Conservation (phyloP, 2,888 invertebrate genomes). For the Drosophila flavopinicola region DNA sequence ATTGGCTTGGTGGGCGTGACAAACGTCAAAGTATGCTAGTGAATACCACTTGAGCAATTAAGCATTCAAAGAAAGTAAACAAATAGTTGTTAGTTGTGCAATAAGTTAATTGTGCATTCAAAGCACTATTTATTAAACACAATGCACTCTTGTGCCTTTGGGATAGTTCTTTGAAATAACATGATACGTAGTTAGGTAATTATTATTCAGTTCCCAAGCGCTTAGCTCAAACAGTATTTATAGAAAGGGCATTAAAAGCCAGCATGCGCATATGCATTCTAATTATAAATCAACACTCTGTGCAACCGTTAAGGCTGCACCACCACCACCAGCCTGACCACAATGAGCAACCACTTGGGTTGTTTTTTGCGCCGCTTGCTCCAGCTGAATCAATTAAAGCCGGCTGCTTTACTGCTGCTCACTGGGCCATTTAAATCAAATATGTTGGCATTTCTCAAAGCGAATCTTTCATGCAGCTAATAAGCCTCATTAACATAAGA, state of each 20-base stretch:
- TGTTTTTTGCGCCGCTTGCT: slow-evolving; percentile 10
- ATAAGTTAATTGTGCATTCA: slow-evolving; percentile 5
- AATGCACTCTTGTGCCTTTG: neutral
- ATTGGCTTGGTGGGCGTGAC: neutral
- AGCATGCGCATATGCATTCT: slow-evolving; percentile 28
- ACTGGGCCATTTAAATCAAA: slow-evolving; percentile 69
- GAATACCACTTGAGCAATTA: slow-evolving; percentile 9
- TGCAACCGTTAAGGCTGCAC: slow-evolving; percentile 35
- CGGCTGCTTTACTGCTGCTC: slow-evolving; percentile 67
- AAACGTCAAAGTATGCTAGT: neutral
- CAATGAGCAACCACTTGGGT: slow-evolving; percentile 15
- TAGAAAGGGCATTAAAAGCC: slow-evolving; percentile 30
- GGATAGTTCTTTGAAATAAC: neutral
- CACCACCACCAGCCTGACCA: slow-evolving; percentile 17
- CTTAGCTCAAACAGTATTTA: slow-evolving; percentile 7
- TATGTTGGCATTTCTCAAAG: slow-evolving; percentile 44
- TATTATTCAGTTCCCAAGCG: slow-evolving; percentile 12
- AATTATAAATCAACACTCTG: slow-evolving; percentile 40
- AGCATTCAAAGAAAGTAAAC: slow-evolving; percentile 15
- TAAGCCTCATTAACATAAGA: slow-evolving; percentile 60
- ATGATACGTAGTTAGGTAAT: slow-evolving; percentile 1
- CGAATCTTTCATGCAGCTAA: slow-evolving; percentile 74
- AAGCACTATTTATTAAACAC: neutral
- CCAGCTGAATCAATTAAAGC: slow-evolving; percentile 69
- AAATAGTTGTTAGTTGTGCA: slow-evolving; percentile 6